A percentile compares a stretch with the other conserved stretches of the same genome.
Evolutionary conservation across 2,113 vertebrate genomes (phyloP).

Genomic region (Smithornis capensis): DNA sequence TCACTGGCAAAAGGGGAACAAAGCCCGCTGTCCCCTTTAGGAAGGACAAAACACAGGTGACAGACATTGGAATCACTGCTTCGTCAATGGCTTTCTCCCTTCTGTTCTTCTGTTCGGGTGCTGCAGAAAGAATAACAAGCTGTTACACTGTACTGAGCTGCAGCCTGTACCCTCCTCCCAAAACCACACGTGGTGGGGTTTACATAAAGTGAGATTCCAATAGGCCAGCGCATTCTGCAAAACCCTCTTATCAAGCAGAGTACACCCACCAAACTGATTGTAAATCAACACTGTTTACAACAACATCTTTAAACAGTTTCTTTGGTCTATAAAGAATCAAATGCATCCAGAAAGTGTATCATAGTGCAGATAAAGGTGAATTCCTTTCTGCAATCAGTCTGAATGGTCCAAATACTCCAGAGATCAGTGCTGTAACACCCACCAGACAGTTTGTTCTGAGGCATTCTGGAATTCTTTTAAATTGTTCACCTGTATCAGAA

Average conservation of each 20-base stretch:
- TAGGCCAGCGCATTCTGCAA: background rate
- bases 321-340: background rate
- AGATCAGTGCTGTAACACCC: background rate
- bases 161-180: background rate
- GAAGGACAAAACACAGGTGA: background rate
- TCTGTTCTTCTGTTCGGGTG: background rate
- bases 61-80: background rate
- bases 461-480: background rate
- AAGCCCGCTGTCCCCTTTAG: background rate
- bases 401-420: background rate
- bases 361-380: background rate
- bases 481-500: background rate
- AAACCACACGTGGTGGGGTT: background rate
- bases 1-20: background rate
- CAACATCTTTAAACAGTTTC: background rate
- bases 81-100: background rate
- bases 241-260: background rate
- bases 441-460: background rate
- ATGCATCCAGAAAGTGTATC: background rate
- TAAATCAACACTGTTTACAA: background rate
- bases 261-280: background rate
- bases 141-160: background rate
- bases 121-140: conserved; percentile 33
- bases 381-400: background rate
- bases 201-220: no score